These are phyloP conservation scores for Vireo altiloquus DNA, from an alignment of 2,113 vertebrate genomes.

Conservation along the genomic window DNA sequence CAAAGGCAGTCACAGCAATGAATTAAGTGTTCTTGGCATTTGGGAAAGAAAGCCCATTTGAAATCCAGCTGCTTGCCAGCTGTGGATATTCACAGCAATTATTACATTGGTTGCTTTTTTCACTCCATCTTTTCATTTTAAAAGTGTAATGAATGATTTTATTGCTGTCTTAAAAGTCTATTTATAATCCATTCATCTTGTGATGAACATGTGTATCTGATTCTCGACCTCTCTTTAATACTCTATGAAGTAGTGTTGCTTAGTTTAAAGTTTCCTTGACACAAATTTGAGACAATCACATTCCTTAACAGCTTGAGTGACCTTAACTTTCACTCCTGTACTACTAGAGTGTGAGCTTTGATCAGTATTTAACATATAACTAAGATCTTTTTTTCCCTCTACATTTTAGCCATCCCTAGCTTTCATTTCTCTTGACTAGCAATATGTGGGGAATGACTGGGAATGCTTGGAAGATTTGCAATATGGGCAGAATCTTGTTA, in stretches of 20 bases:
- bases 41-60: constrained; percentile 21
- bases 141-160: constrained; percentile 45
- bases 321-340: constrained; percentile 5
- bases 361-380: background rate
- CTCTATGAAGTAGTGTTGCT: background rate
- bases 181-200: constrained; percentile 42
- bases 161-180: constrained; percentile 27
- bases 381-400: background rate
- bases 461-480: background rate
- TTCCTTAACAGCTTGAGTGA: constrained; percentile 16
- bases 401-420: background rate
- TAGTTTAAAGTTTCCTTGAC: constrained; percentile 27
- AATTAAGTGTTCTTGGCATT: constrained; percentile 47
- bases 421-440: background rate
- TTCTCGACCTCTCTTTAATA: constrained; percentile 1
- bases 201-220: background rate
- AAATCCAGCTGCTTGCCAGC: constrained; percentile 62
- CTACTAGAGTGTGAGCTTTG: background rate
- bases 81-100: constrained; percentile 48
- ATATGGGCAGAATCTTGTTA: background rate
- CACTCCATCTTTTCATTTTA: constrained; percentile 12
- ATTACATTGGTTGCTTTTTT: constrained; percentile 10
- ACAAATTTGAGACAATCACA: background rate
- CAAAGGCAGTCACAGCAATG: background rate
- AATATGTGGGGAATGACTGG: background rate